These are phyloP conservation scores for Eidolon dupreanum DNA, from an alignment of 2,797 vertebrate species.

Conservation along the genomic window DNA sequence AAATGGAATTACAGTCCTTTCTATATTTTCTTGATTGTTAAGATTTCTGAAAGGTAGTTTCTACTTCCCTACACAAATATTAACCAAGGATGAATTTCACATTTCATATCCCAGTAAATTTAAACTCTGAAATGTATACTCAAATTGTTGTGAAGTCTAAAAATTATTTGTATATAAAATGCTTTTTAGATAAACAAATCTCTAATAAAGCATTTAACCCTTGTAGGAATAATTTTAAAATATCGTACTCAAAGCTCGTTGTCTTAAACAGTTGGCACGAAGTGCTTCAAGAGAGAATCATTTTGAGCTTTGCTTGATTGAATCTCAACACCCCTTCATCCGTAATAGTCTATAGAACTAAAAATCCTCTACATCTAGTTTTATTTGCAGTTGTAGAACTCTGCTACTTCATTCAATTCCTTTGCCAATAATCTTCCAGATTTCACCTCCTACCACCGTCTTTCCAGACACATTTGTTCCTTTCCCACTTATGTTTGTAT, in stretches of 20 bases:
- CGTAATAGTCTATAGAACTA: constrained; percentile 15
- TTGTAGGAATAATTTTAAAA: constrained; percentile 68
- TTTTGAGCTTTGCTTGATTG: constrained; percentile 52
- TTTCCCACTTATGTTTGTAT: background rate
- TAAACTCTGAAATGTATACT: constrained; percentile 67
- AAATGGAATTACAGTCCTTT: constrained; percentile 14
- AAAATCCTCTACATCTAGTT: constrained; percentile 43
- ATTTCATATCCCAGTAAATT: background rate
- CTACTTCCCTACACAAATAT: background rate
- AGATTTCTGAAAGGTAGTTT: background rate
- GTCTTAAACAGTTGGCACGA: constrained; percentile 60
- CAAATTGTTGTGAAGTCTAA: constrained; percentile 59
- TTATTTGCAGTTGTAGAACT: constrained; percentile 52
- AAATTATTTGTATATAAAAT: constrained; percentile 65
- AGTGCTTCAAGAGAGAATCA: constrained; percentile 16
- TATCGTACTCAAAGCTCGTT: constrained; percentile 50
- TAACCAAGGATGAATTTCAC: background rate
- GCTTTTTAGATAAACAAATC: constrained; percentile 65
- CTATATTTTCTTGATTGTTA: background rate
- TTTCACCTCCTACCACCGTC: background rate
- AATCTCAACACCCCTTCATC: constrained; percentile 13
- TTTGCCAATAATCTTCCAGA: constrained; percentile 22
- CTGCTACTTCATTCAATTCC: constrained; percentile 23
- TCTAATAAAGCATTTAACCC: constrained; percentile 65
- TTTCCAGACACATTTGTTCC: background rate